Percentiles rank a stretch among this genome's conserved stretches.
Conservation (phyloP, 2,888 invertebrate species). For the Drosophila neonasuta region DNA sequence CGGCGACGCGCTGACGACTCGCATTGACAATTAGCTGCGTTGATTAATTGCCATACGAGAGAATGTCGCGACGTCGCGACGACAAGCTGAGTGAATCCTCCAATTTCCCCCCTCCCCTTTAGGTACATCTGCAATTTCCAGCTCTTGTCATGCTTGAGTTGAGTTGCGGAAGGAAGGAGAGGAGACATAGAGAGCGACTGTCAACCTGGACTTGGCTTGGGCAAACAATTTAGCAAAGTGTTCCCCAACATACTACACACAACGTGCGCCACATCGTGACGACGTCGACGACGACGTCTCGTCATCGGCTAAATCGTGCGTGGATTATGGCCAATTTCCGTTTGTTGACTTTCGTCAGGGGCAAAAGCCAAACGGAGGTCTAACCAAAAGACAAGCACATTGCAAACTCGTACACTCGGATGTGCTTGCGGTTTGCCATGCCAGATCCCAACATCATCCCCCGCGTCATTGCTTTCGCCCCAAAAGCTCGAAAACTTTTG, state of each 20-base stretch:
- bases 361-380: not conserved
- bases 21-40: constrained; percentile 65
- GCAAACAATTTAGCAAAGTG: constrained; percentile 69
- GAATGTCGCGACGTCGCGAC: constrained; percentile 56
- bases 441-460: too few relatives aligned
- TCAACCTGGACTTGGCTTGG: constrained; percentile 9
- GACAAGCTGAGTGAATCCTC: constrained; percentile 19
- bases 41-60: constrained; percentile 63
- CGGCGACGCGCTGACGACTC: constrained; percentile 31
- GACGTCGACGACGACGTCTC: constrained; percentile 15
- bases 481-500: not conserved
- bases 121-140: not conserved
- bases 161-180: constrained; percentile 4
- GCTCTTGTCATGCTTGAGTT: constrained; percentile 3
- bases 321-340: constrained; percentile 74
- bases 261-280: constrained; percentile 13
- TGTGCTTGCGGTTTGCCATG: not conserved
- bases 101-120: not conserved
- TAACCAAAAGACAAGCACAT: constrained; percentile 25
- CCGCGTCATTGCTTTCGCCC: constrained; percentile 1
- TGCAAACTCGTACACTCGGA: constrained; percentile 13
- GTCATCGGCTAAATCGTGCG: constrained; percentile 63
- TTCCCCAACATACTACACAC: not conserved
- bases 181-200: not conserved
- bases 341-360: constrained; percentile 45